phyloP scores from a whole-genome alignment of 2,113 vertebrate genomes.

The Ailurus styani region DNA sequence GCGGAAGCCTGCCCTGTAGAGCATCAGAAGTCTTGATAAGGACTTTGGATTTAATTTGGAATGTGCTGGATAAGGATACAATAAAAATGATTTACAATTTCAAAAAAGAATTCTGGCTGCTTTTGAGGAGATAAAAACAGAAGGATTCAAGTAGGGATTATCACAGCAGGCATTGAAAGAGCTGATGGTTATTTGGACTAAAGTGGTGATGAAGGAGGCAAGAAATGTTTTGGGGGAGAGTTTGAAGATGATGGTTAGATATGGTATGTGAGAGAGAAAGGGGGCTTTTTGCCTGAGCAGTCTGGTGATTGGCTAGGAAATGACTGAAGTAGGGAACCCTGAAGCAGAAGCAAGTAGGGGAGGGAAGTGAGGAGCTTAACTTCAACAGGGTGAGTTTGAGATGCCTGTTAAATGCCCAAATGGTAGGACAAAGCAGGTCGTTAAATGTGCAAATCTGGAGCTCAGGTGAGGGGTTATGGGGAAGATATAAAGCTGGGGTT shows the following conservation, averaged over 20 bases:
- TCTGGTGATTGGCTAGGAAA: not conserved
- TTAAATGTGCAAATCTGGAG: not conserved
- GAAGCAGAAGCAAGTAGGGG: not conserved
- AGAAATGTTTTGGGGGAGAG: not conserved
- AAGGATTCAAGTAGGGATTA: not conserved
- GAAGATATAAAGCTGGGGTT: not conserved
- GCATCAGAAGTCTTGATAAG: not conserved
- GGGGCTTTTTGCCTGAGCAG: not conserved
- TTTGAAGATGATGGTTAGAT: not conserved
- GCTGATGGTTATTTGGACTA: not conserved
- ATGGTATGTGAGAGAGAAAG: not conserved
- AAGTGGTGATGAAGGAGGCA: not conserved
- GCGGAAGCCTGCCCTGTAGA: not conserved
- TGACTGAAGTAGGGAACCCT: not conserved
- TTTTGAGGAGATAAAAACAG: not conserved
- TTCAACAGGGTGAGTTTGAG: not conserved
- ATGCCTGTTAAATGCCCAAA: not conserved
- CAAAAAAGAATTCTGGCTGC: not conserved
- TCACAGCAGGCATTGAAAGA: not conserved
- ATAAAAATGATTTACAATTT: not conserved
- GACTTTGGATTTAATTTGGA: not conserved
- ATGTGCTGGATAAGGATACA: not conserved
- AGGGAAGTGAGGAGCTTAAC: not conserved
- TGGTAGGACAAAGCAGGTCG: not conserved
- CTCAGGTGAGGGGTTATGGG: not conserved